phyloP scores from a whole-genome alignment of 2,797 vertebrate species.

The Meriones psammophilus region DNA sequence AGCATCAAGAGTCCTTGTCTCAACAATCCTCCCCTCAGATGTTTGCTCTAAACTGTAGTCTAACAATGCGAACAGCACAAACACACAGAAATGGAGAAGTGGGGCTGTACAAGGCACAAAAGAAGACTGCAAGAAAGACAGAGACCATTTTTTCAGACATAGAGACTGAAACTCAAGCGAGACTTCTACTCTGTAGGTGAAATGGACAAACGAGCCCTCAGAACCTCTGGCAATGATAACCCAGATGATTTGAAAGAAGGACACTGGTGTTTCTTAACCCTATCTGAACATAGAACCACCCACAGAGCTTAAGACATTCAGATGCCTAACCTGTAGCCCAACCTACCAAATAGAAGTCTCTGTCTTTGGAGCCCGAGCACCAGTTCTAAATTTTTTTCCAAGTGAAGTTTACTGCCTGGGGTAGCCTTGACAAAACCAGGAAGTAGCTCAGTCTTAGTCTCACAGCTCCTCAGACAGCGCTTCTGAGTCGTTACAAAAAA shows the following conservation, averaged over 20 bases:
- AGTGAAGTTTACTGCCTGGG: not conserved
- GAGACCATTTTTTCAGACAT: not conserved
- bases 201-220: not conserved
- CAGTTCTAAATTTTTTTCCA: not conserved
- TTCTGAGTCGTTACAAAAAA: constrained; percentile 21
- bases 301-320: not conserved
- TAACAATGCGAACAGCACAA: not conserved
- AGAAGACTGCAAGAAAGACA: not conserved
- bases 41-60: not conserved
- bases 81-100: not conserved
- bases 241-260: not conserved
- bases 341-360: not conserved
- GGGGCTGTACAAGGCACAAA: not conserved
- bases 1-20: not conserved
- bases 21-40: not conserved
- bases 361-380: not conserved
- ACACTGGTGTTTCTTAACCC: not conserved
- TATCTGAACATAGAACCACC: not conserved
- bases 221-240: not conserved
- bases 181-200: not conserved
- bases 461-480: not conserved
- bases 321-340: not conserved
- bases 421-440: not conserved
- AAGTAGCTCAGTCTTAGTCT: not conserved
- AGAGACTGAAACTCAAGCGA: not conserved